phyloP scores from a whole-genome alignment of 2,888 invertebrate genomes.

The Drosophila crucigera region DNA sequence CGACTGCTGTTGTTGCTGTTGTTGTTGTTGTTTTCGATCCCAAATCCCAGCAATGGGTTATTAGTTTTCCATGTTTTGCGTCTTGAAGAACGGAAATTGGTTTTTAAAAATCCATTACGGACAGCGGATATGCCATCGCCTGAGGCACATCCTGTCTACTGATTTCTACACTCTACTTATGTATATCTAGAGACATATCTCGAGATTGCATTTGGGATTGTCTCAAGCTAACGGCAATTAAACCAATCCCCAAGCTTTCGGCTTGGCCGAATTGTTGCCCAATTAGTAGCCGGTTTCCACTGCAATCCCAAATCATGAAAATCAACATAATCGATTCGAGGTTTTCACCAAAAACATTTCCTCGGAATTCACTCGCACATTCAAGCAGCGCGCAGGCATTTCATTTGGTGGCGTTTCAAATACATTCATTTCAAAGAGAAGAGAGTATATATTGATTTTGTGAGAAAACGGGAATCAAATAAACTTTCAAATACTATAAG shows the following conservation, averaged over 20 bases:
- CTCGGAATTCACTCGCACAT: slow-evolving; percentile 44
- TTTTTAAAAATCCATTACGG: slow-evolving; percentile 78
- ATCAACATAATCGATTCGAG: slow-evolving; percentile 69
- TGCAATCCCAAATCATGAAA: slow-evolving; percentile 36
- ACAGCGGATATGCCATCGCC: slow-evolving; percentile 47
- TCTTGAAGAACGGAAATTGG: slow-evolving; percentile 70
- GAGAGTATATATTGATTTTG: slow-evolving; percentile 1
- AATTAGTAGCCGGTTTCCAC: slow-evolving; percentile 42
- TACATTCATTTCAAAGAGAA: neutral
- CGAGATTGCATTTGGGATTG: slow-evolving; percentile 3
- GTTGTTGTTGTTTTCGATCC: slow-evolving; percentile 20
- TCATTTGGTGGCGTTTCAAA: slow-evolving; percentile 46
- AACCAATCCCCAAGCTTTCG: slow-evolving; percentile 42
- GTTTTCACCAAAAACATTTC: slow-evolving; percentile 24
- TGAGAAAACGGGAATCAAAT: neutral
- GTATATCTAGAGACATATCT: neutral
- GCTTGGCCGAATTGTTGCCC: slow-evolving; percentile 46
- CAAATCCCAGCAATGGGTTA: slow-evolving; percentile 66
- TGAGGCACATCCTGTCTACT: slow-evolving; percentile 30
- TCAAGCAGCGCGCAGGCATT: slow-evolving; percentile 43
- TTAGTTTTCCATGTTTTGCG: slow-evolving; percentile 71
- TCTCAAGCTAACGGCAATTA: slow-evolving; percentile 53
- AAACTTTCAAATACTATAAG: neutral
- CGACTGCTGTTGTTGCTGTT: slow-evolving; percentile 7
- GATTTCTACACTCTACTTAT: slow-evolving; percentile 21